Evolutionary conservation across 2,888 invertebrate genomes (phyloP).

Genomic region (Lutraria lutraria): DNA sequence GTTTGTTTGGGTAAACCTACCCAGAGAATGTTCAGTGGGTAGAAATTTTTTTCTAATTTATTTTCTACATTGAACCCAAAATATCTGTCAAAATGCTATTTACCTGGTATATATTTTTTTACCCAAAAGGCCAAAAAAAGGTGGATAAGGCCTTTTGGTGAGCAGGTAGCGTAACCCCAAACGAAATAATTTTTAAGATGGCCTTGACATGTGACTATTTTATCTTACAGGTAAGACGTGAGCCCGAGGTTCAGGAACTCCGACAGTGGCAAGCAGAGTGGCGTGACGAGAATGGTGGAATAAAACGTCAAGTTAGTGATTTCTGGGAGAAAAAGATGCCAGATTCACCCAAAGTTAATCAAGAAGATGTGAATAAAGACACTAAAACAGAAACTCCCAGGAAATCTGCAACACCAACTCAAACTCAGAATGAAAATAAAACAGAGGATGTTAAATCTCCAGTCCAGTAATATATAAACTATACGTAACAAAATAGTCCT

Average conservation of each 20-base stretch:
- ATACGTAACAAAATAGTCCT: not conserved
- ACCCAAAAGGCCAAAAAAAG: no score
- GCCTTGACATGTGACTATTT: not conserved
- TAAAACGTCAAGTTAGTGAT: slow-evolving; percentile 81
- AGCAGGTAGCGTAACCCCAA: no score
- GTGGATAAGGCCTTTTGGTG: no score
- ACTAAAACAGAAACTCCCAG: slow-evolving; percentile 30
- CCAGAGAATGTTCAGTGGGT: no score
- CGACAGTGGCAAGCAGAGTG: slow-evolving; percentile 86
- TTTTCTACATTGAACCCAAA: no score
- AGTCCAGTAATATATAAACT: not conserved
- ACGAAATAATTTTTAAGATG: no score
- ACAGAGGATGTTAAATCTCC: not conserved
- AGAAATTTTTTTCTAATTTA: no score
- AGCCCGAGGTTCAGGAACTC: slow-evolving; percentile 85
- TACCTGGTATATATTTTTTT: no score
- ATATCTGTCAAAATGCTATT: no score
- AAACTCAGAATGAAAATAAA: not conserved
- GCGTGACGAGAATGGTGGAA: slow-evolving; percentile 84
- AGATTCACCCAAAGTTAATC: slow-evolving; percentile 46
- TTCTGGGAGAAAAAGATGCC: slow-evolving; percentile 86
- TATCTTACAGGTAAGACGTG: slow-evolving; percentile 80
- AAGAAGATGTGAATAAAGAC: slow-evolving; percentile 44
- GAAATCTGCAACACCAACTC: slow-evolving; percentile 9
- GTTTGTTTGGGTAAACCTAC: no score